Evolutionary conservation across 2,888 invertebrate species (phyloP), one percentile per base, ranked within the genome.

Genomic region (Lobophora halterata): DNA sequence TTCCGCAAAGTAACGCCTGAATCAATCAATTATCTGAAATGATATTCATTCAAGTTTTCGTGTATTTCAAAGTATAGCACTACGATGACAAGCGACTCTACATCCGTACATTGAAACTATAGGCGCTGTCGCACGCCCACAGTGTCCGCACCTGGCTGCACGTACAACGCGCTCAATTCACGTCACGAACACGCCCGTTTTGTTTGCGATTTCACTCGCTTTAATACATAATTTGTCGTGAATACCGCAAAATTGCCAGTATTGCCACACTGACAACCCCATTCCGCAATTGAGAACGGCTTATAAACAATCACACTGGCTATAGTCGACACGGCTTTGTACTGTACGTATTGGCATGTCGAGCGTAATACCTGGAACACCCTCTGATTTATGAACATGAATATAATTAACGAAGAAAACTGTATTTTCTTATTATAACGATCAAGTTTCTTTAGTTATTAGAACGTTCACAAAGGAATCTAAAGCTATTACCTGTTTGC

Each of bases 171-270:
- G 62, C 61, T 66, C 73, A 67, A 86, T 86, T 86, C 86, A 79
- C 73, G 86, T 86, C 86, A 86, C 81, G 85, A 78, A 73, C 86
- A 85, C 68, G 62, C 68, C 64, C 77, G 82, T 82, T 85, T 82
- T 85, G 83, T 85, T 85, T 83, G 77, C 75, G 77, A 68, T 79
- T 80, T 81, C 79, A 78, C 81, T 78, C 80, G 85, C 80, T 85
- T 83, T 85, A 81, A 83, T 80, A 75, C 80, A 71, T 85, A 85
- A 85, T 85, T 85, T 85, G 83, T 83, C 79, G 77, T 81, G 81
- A 85, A 86, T 85, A 70, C 80, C 76, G 65, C 79, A 71, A 78
- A 85, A 85, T 86, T 85, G 82, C 78, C 78, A 76, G 77, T 83
- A 85, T 86, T 83, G 82, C 78, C 78, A 74, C 71, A 75, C 72